Evolutionary conservation across 2,888 invertebrate genomes (phyloP).

Genomic region (Philereme transversata): DNA sequence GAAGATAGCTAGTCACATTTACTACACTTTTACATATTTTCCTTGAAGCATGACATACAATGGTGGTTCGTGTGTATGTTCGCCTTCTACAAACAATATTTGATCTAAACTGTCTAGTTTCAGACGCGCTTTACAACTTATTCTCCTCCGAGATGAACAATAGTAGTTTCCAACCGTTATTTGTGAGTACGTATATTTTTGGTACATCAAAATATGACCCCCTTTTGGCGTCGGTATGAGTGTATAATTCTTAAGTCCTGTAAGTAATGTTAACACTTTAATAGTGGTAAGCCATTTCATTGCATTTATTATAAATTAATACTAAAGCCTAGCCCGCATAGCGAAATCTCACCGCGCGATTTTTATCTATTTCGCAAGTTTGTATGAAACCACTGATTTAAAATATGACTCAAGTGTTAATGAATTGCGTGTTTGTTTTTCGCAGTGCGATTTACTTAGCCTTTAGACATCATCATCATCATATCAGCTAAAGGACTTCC

Average conservation of each 20-base stretch:
- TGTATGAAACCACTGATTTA: no score
- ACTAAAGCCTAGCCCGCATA: no score
- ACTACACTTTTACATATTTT: constrained; percentile 1
- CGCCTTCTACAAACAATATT: constrained; percentile 29
- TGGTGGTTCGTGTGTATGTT: constrained; percentile 22
- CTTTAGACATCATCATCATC: neutral
- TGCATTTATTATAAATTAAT: no score
- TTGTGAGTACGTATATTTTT: constrained; percentile 30
- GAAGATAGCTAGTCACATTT: no score
- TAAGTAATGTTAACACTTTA: constrained; percentile 8
- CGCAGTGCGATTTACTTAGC: no score
- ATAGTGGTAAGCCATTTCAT: no score
- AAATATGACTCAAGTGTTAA: no score
- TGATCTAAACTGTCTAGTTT: constrained; percentile 35
- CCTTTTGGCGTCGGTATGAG: constrained; percentile 27
- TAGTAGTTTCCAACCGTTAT: constrained; percentile 16
- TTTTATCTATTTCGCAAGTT: no score
- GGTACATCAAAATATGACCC: constrained; percentile 23
- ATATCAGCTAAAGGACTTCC: neutral
- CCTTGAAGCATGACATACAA: neutral
- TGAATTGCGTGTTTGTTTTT: no score
- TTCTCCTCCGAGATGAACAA: constrained; percentile 27
- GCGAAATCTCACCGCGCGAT: no score
- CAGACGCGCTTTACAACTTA: constrained; percentile 30
- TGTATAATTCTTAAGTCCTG: constrained; percentile 18